Evolutionary conservation across 2,113 vertebrate genomes (phyloP).

Genomic region (Hyaena hyaena): DNA sequence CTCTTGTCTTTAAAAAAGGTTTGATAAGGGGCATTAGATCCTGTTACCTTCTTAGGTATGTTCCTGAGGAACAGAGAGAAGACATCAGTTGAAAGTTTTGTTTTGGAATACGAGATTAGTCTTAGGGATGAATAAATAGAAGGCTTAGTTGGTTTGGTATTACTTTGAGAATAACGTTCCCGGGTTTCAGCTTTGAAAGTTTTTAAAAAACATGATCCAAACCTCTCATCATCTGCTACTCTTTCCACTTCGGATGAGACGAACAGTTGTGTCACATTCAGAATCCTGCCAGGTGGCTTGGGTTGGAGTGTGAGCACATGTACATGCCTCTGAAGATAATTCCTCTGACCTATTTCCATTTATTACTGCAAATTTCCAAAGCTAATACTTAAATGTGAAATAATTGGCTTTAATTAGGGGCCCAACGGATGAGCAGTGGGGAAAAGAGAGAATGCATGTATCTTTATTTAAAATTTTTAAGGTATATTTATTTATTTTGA

Average conservation of each 20-base stretch:
- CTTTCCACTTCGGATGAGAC: neutral
- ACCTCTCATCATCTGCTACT: neutral
- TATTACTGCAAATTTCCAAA: neutral
- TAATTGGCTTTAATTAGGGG: neutral
- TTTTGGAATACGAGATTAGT: conserved; percentile 24
- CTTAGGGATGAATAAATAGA: neutral
- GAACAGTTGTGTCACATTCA: neutral
- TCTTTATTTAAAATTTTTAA: too few species aligned
- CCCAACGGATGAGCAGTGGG: neutral
- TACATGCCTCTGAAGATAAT: neutral
- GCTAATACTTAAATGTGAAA: neutral
- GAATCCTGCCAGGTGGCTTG: neutral
- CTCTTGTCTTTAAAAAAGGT: neutral
- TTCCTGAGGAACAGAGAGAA: neutral
- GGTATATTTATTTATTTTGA: too few species aligned
- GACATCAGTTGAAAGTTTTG: neutral
- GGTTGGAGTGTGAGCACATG: neutral
- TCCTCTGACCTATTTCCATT: neutral
- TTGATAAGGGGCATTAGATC: neutral
- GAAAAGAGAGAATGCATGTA: neutral
- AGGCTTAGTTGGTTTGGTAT: neutral
- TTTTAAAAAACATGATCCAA: neutral
- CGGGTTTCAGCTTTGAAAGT: conserved; percentile 25
- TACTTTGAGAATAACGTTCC: conserved; percentile 15
- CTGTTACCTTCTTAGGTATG: neutral